Conservation (phyloP, 2,888 invertebrate species). For the Anoncus sp. region DNA sequence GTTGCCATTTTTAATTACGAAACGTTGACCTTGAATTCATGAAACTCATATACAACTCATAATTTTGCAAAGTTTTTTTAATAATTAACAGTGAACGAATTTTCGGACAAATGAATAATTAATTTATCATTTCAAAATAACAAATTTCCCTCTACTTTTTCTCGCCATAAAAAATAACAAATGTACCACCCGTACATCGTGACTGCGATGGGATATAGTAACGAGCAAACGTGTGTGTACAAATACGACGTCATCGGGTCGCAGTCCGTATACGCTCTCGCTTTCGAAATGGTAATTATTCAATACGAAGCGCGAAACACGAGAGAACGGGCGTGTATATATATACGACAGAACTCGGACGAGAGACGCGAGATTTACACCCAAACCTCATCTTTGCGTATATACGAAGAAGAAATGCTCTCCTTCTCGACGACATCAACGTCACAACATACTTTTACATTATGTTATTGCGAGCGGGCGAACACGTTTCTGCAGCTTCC, state of each 20-base stretch:
- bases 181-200: not conserved
- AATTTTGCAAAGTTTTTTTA: not conserved
- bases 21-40: no score
- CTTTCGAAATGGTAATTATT: constrained; percentile 82
- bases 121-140: not conserved
- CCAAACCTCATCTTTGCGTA: no score
- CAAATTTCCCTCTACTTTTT: not conserved
- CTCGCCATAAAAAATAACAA: not conserved
- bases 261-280: constrained; percentile 74
- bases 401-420: constrained; percentile 49
- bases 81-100: not conserved
- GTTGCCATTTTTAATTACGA: no score
- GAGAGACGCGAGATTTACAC: constrained; percentile 1
- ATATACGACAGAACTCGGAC: not conserved
- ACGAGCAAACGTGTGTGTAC: not conserved
- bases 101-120: not conserved
- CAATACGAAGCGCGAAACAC: constrained; percentile 73
- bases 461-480: constrained; percentile 32
- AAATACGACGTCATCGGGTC: constrained; percentile 36
- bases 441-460: constrained; percentile 53
- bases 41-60: no score
- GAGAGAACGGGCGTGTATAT: constrained; percentile 16
- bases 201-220: not conserved
- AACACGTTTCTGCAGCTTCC: constrained; percentile 46
- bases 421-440: constrained; percentile 38